Conservation (phyloP, 2,888 invertebrate species). For the Heliconius aoede region DNA sequence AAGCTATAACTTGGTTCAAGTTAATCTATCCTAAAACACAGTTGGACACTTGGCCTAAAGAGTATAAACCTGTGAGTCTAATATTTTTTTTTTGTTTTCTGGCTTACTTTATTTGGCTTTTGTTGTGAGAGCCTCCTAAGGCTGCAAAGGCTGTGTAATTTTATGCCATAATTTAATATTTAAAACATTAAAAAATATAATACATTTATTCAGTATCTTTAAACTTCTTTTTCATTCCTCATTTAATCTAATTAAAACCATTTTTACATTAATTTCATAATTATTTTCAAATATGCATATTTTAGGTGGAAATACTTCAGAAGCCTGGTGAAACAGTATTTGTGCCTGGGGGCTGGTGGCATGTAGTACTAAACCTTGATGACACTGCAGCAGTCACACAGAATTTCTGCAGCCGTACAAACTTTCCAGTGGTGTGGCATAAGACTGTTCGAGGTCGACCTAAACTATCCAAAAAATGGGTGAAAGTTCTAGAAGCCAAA, state of each 20-base stretch:
- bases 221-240: too few relatives aligned
- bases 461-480: constrained; percentile 97
- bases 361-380: constrained; percentile 98
- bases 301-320: constrained; percentile 95
- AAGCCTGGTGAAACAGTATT: constrained; percentile 98
- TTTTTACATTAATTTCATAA: background rate
- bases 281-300: too few relatives aligned
- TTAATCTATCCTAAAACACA: constrained; percentile 97
- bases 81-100: background rate
- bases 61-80: constrained; percentile 90
- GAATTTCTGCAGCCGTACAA: constrained; percentile 97
- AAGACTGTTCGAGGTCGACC: constrained; percentile 98
- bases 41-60: constrained; percentile 93
- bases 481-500: constrained; percentile 86
- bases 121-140: too few relatives aligned
- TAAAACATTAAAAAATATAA: too few relatives aligned
- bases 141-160: too few relatives aligned
- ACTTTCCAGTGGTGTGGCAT: constrained; percentile 99
- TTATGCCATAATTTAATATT: too few relatives aligned
- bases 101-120: too few relatives aligned
- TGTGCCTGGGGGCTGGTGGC: constrained; percentile 99
- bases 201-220: too few relatives aligned
- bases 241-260: too few relatives aligned
- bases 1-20: constrained; percentile 99
- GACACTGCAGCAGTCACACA: constrained; percentile 99